These are phyloP conservation scores for Acrobasis repandana DNA, from an alignment of 2,888 invertebrate genomes.

Conservation along the genomic window DNA sequence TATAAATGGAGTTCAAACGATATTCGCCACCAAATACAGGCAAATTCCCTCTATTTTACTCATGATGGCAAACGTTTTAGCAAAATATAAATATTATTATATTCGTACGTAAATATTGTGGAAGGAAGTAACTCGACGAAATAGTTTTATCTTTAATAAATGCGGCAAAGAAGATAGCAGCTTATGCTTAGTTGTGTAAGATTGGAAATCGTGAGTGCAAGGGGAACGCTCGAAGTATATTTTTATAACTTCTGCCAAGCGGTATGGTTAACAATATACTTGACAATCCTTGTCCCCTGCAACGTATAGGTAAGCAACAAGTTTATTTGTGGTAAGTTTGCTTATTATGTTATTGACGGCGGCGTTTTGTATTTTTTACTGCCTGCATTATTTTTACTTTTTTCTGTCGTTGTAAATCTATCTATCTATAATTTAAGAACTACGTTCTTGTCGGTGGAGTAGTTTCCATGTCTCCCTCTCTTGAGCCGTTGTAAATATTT, in stretches of 20 bases:
- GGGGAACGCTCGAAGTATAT: constrained; percentile 12
- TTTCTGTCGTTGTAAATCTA: too few species aligned
- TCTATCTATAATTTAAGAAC: too few species aligned
- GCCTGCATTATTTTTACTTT: background rate
- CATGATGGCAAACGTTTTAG: constrained; percentile 13
- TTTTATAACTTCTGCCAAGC: constrained; percentile 18
- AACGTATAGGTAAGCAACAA: constrained; percentile 21
- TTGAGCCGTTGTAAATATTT: too few species aligned
- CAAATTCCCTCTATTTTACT: constrained; percentile 11
- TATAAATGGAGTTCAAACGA: background rate
- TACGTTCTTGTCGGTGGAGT: too few species aligned
- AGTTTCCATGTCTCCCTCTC: too few species aligned
- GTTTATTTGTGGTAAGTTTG: constrained; percentile 22
- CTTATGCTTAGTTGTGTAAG: background rate
- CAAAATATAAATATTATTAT: constrained; percentile 23
- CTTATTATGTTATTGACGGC: constrained; percentile 4
- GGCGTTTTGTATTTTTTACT: background rate
- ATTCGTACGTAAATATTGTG: constrained; percentile 29
- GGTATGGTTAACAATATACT: constrained; percentile 20
- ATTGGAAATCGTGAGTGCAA: background rate
- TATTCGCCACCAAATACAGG: background rate
- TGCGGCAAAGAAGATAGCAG: background rate
- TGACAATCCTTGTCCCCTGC: constrained; percentile 22
- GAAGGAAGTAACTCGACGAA: constrained; percentile 22
- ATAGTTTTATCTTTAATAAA: constrained; percentile 26